Conservation (phyloP, 2,113 vertebrate genomes). For the Verasper variegatus region DNA sequence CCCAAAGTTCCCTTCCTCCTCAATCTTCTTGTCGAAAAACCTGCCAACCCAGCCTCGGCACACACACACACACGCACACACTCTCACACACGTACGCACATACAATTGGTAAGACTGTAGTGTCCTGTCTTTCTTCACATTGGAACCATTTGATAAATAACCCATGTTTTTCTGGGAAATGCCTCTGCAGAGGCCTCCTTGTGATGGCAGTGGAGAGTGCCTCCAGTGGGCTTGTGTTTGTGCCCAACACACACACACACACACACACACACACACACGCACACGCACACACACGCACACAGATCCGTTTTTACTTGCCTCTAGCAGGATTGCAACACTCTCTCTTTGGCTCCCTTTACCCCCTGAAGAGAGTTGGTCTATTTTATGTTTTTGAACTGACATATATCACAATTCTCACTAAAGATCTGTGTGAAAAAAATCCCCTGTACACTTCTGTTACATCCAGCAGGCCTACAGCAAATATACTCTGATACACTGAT, state of each 20-base stretch:
- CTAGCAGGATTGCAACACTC: slow-evolving; percentile 60
- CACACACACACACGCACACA: slow-evolving; percentile 7
- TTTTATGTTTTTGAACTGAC: slow-evolving; percentile 39
- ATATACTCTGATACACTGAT: neutral
- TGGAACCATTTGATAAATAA: slow-evolving; percentile 76
- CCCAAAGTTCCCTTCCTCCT: slow-evolving; percentile 49
- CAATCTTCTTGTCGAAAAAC: slow-evolving; percentile 59
- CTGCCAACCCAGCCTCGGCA: slow-evolving; percentile 39
- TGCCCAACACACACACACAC: slow-evolving; percentile 36
- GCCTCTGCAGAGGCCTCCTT: slow-evolving; percentile 73
- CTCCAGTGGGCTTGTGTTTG: slow-evolving; percentile 64
- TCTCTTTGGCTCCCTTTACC: slow-evolving; percentile 46
- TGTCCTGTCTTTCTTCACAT: slow-evolving; percentile 74
- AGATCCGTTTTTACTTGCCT: slow-evolving; percentile 35
- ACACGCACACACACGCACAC: slow-evolving; percentile 24
- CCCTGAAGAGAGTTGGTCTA: slow-evolving; percentile 40
- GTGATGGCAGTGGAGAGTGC: slow-evolving; percentile 69
- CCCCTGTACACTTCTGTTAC: neutral
- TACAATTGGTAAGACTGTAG: slow-evolving; percentile 24
- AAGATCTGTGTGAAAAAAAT: slow-evolving; percentile 7
- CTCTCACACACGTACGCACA: neutral
- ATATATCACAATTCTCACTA: slow-evolving; percentile 13
- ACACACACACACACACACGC: slow-evolving; percentile 10
- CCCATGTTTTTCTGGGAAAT: slow-evolving; percentile 72
- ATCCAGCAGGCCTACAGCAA: neutral